A percentile compares a stretch with the other conserved stretches of the same genome.
Evolutionary conservation across 1,140 invertebrate genomes (phyloP).

Genomic region (Caenorhabditis tropicalis): DNA sequence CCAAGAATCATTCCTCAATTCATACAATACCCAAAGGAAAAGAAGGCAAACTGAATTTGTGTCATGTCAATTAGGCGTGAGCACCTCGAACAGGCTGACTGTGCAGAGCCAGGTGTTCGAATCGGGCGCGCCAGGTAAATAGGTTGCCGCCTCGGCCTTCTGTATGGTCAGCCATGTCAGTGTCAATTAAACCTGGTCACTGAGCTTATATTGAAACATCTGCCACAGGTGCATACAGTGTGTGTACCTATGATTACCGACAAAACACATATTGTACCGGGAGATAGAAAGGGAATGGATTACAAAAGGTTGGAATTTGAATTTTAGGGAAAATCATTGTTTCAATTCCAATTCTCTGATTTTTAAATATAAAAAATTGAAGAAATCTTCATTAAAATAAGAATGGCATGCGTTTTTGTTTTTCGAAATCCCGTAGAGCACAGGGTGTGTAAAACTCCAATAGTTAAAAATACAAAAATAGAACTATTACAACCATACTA

Average conservation of each 20-base stretch:
- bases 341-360: too few relatives aligned
- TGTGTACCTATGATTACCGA: slow-evolving; percentile 45
- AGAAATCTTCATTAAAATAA: too few relatives aligned
- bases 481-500: neutral
- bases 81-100: neutral
- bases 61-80: slow-evolving; percentile 26
- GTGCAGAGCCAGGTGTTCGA: slow-evolving; percentile 36
- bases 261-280: slow-evolving; percentile 26
- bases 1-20: neutral
- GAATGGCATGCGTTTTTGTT: slow-evolving; percentile 26
- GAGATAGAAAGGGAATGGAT: neutral
- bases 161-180: slow-evolving; percentile 15
- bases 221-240: slow-evolving; percentile 21
- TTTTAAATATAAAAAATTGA: too few relatives aligned
- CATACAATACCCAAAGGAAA: neutral
- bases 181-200: slow-evolving; percentile 29
- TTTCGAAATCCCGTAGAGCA: neutral
- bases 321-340: too few relatives aligned
- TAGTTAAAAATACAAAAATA: neutral
- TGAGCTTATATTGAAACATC: slow-evolving; percentile 38
- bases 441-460: neutral
- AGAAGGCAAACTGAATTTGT: slow-evolving; percentile 33
- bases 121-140: slow-evolving; percentile 29
- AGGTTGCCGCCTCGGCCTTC: neutral
- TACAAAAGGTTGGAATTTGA: neutral